Percentiles rank a stretch among this genome's conserved stretches.
Evolutionary conservation across 1,140 invertebrate genomes (phyloP).

Genomic region (Odontomachus brunneus): DNA sequence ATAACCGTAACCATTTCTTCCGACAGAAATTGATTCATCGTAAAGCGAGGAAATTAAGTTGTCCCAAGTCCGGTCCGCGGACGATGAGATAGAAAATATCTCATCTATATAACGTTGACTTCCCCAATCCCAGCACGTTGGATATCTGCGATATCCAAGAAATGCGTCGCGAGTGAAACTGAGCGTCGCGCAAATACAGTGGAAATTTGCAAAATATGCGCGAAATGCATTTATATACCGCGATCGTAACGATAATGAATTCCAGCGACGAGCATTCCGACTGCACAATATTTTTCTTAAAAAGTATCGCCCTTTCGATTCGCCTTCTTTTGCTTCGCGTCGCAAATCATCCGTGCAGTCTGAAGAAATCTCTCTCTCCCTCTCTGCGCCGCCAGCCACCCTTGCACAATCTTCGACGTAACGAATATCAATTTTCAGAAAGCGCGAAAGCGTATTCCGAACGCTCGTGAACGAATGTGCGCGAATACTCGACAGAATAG

Average conservation of each 20-base stretch:
- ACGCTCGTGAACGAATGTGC: conserved; percentile 13
- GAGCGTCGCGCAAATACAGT: background rate
- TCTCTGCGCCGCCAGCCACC: too few relatives aligned
- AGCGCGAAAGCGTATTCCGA: conserved; percentile 25
- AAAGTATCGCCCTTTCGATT: background rate
- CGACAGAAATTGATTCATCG: background rate
- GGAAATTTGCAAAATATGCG: background rate
- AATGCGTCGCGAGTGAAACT: background rate
- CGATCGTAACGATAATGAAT: background rate
- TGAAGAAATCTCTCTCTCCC: background rate
- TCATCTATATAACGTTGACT: conserved; percentile 9
- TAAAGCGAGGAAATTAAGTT: conserved; percentile 28
- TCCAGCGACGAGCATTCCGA: background rate
- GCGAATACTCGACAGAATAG: conserved; percentile 11
- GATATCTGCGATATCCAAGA: background rate
- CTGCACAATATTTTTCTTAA: background rate
- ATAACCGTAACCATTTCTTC: background rate
- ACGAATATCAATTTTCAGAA: conserved; percentile 35
- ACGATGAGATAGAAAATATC: conserved; percentile 4
- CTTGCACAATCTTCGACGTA: background rate
- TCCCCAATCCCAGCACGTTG: background rate
- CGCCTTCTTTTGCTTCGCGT: background rate
- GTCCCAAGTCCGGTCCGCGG: background rate
- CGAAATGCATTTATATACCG: background rate
- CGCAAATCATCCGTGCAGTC: background rate